Conservation (phyloP, 2,113 vertebrate genomes). For the Cavia aperea region DNA sequence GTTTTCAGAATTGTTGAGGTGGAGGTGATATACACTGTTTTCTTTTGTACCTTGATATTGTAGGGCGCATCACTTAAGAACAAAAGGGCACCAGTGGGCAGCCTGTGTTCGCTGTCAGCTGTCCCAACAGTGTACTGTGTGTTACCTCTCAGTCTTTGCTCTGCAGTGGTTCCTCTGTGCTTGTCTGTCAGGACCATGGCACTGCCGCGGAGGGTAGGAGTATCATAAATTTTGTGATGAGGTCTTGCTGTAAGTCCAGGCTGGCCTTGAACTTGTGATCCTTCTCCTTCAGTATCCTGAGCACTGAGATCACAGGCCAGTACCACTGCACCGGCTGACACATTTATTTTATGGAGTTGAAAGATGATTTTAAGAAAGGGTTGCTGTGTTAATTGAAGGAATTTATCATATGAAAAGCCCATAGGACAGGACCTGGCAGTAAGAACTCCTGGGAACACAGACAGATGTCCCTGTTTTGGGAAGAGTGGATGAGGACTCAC, state of each 20-base stretch:
- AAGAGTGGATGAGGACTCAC: neutral
- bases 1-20: neutral
- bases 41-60: neutral
- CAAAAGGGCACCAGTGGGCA: neutral
- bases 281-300: neutral
- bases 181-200: neutral
- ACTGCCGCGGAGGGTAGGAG: neutral
- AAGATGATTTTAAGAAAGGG: neutral
- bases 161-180: neutral
- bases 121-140: neutral
- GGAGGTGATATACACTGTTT: neutral
- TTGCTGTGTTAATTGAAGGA: neutral
- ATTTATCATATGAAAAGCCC: neutral
- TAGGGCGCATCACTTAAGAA: too few species aligned
- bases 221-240: neutral
- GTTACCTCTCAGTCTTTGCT: neutral
- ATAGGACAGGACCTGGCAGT: neutral
- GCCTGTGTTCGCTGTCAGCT: neutral
- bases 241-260: neutral
- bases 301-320: neutral
- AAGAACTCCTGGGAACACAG: neutral
- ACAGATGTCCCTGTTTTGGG: neutral
- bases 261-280: neutral
- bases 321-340: neutral
- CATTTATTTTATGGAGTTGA: slow-evolving; percentile 1